A percentile compares a stretch with the other conserved stretches of the same genome.
These are phyloP conservation scores for Condylura cristata DNA, from an alignment of 2,113 vertebrate species.

Conservation along the genomic window DNA sequence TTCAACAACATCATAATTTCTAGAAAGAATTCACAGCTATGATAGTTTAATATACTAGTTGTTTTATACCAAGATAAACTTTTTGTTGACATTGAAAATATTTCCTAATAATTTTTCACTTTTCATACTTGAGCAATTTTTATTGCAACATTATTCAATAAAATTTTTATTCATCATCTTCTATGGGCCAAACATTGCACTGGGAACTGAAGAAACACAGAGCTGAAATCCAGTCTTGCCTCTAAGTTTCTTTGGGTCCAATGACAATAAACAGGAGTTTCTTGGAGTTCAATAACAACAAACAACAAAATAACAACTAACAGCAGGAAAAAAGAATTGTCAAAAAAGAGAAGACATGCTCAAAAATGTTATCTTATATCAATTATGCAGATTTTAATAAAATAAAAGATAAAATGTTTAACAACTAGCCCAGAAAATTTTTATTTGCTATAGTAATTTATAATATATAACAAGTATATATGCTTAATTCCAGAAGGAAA, in stretches of 20 bases:
- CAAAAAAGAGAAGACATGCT: background rate
- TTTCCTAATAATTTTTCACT: constrained; percentile 11
- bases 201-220: background rate
- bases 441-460: background rate
- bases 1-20: constrained; percentile 40
- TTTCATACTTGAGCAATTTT: constrained; percentile 46
- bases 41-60: background rate
- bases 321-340: background rate
- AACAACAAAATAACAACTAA: too few relatives aligned
- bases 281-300: background rate
- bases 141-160: constrained; percentile 31
- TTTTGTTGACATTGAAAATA: background rate
- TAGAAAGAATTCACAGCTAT: constrained; percentile 27
- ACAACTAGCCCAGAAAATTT: background rate
- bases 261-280: background rate
- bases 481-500: constrained; percentile 34
- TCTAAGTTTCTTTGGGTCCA: background rate
- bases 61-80: constrained; percentile 30
- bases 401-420: background rate
- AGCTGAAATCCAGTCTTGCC: background rate
- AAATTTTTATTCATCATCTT: background rate
- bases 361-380: background rate
- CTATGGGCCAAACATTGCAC: background rate
- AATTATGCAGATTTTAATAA: constrained; percentile 1
- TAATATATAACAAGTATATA: background rate